Base-by-base conservation (phyloP, 1,140 invertebrate genomes). In the Zaprionus tsacasi region DNA sequence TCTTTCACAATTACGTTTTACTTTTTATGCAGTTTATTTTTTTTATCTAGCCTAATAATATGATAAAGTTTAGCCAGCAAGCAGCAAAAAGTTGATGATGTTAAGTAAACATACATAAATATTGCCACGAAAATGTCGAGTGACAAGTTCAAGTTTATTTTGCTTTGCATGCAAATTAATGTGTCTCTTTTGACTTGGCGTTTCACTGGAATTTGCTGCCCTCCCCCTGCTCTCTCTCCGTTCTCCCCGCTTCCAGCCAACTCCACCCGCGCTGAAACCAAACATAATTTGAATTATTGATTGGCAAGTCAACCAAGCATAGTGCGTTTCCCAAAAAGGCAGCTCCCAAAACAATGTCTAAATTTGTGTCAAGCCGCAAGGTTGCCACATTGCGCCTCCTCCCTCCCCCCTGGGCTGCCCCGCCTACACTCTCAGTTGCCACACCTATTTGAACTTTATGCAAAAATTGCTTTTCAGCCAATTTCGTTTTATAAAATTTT, bases 211-310 rank as follows among this genome's bases (percentile, higher is more conserved):
- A 40, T 40, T 27, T 4, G 27, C 13, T 13, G 7, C 2, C n/a
- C n/a, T 3, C n/a, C 2, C 7, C 6, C 7, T 2, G 0, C 40
- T 6, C 35, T 57, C 7, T 25, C 52, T 1, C 12, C 21, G 11
- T 15, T 6, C n/a, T 25, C 43, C 5, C 3, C 12, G n/a, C 12
- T 13, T 15, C 15, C 27, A 15, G 7, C 40, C 30, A 21, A 21
- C 50, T 7, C 5, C 1, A 10, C 12, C 60, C 2, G 10, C 56
- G 65, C 50, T 52, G 35, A 77, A 77, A 77, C 69, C 64, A 79
- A 77, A 77, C 57, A 75, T 78, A 89, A 88, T 88, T 88, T 88
- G 85, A 88, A 88, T 88, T 88, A 88, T 88, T 88, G 83, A 88
- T 88, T 88, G 83, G 65, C 65, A 60, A 80, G 56, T 30, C 77